Evolutionary conservation across 2,113 vertebrate species (phyloP), one percentile per base, ranked within the genome.

Genomic region (Diadophis punctatus): DNA sequence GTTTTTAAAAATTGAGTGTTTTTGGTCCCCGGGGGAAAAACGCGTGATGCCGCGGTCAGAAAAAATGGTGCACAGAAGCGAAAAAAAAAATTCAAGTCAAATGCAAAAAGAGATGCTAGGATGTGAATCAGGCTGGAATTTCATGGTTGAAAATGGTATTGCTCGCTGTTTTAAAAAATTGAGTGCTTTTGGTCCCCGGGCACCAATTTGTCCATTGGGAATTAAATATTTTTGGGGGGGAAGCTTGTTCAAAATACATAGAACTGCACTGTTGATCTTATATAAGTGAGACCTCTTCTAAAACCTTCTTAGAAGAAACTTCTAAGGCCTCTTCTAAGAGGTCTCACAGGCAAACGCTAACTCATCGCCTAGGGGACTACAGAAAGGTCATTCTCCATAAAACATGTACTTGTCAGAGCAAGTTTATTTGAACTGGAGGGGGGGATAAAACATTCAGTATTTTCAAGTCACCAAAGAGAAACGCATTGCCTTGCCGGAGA

Each of bases 121-220:
- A n/a, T n/a, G n/a, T n/a, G n/a, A n/a, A n/a, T n/a, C n/a, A n/a
- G n/a, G n/a, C n/a, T n/a, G n/a, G n/a, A n/a, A n/a, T n/a, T n/a
- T n/a, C n/a, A n/a, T n/a, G n/a, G n/a, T n/a, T n/a, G n/a, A n/a
- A n/a, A n/a, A n/a, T n/a, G n/a, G n/a, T n/a, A n/a, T n/a, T n/a
- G n/a, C n/a, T n/a, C n/a, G n/a, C n/a, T n/a, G n/a, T n/a, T n/a
- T n/a, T n/a, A n/a, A n/a, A n/a, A n/a, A n/a, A n/a, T n/a, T n/a
- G n/a, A n/a, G n/a, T n/a, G n/a, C n/a, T n/a, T n/a, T n/a, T n/a
- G n/a, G n/a, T n/a, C n/a, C n/a, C n/a, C n/a, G n/a, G n/a, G n/a
- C n/a, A n/a, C 43, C 49, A 53, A 93, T 92, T 93, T 96, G 96
- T 95, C 96, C 96, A 92, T 23, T 91, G 96, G 95, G 55, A 96